These are phyloP conservation scores for Streptopelia turtur DNA, from an alignment of 2,797 vertebrate species.

Conservation along the genomic window DNA sequence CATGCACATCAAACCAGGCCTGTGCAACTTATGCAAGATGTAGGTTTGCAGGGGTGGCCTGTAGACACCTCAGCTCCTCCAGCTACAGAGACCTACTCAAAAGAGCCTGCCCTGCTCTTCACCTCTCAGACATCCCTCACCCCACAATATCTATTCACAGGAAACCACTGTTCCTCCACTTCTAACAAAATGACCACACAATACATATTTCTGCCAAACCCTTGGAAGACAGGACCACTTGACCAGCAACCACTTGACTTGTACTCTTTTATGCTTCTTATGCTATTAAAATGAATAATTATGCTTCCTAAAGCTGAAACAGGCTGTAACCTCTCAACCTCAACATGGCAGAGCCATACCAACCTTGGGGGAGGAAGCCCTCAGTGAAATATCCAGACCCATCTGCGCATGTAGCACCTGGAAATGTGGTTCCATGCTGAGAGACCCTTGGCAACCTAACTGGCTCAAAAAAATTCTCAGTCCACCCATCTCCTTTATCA, in stretches of 20 bases:
- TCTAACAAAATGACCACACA: neutral
- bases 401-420: rapidly evolving
- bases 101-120: neutral
- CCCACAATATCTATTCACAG: neutral
- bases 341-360: neutral
- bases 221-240: neutral
- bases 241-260: neutral
- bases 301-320: neutral
- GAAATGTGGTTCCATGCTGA: neutral
- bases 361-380: neutral
- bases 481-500: too few species aligned
- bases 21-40: rapidly evolving
- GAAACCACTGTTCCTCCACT: rapidly evolving
- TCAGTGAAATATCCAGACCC: neutral
- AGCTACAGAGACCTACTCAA: neutral
- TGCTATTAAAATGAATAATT: neutral
- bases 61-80: neutral
- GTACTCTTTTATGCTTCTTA: rapidly evolving
- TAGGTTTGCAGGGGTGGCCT: neutral
- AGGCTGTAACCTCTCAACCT: neutral
- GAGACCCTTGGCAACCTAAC: neutral
- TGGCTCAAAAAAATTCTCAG: neutral
- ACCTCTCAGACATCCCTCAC: rapidly evolving
- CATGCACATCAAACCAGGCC: rapidly evolving
- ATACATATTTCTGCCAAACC: neutral